These are phyloP conservation scores for Ellobius talpinus DNA, from an alignment of 2,113 vertebrate species.

Conservation along the genomic window DNA sequence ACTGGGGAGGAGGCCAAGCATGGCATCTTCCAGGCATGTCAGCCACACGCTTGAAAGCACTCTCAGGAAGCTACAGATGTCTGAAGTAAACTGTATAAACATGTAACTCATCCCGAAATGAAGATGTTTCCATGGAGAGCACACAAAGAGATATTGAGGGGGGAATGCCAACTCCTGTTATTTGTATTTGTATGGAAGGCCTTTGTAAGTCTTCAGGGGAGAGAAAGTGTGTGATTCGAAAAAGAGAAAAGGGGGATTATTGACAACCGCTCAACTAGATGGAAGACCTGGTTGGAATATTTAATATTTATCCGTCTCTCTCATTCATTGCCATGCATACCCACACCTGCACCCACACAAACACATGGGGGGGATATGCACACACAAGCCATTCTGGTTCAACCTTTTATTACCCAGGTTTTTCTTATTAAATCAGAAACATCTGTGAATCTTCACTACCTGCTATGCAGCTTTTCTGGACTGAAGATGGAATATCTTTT, in stretches of 20 bases:
- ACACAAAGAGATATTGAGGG: background rate
- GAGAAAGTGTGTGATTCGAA: background rate
- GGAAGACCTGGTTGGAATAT: background rate
- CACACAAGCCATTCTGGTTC: background rate
- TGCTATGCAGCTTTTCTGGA: background rate
- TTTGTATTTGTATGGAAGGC: background rate
- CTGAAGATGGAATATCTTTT: background rate
- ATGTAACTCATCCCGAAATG: background rate
- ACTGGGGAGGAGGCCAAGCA: background rate
- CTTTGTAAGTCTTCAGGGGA: background rate
- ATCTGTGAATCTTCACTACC: background rate
- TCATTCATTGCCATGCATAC: accelerated
- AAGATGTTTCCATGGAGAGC: background rate
- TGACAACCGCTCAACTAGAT: background rate
- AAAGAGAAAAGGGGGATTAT: background rate
- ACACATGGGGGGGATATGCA: background rate
- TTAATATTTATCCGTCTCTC: background rate
- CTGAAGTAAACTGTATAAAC: background rate
- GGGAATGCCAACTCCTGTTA: background rate
- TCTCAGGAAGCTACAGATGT: background rate
- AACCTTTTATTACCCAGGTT: background rate
- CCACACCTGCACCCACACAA: background rate
- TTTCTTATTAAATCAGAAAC: background rate
- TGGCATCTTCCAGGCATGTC: too few relatives aligned
- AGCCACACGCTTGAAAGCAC: background rate